Evolutionary conservation across 2,888 invertebrate species (phyloP), one percentile per base, ranked within the genome.

Genomic region (Hypselothyrea guttata): DNA sequence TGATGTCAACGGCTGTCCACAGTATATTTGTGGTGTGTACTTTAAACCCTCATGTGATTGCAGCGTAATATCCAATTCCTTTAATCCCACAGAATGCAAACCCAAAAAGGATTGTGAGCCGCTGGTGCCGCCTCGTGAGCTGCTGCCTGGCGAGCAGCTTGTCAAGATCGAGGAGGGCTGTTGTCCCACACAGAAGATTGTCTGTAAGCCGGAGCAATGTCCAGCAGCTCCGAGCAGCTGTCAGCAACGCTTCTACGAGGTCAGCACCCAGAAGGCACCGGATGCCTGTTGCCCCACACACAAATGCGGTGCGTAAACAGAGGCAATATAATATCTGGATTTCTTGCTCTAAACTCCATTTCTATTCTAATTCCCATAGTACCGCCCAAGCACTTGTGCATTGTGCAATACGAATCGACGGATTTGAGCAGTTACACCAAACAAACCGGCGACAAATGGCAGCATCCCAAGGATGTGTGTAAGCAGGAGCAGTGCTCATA

Each of bases 1-100:
- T 0, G 92, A 92, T 27, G 64, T 92, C 0, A 91, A 93, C 72
- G 94, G 93, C 4, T 96, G 96, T 88, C 92, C 92, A 28, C 93
- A 94, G 73, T 95, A 93, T 67, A 92, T 94, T 61, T 96, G 96
- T 82, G 93, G 94, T 94, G 86, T 88, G 91, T 79, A 30, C 11
- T 22, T 0, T 18, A n/a, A n/a, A n/a, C n/a, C n/a, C n/a, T 13
- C 7, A 5, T 16, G n/a, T 45, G 11, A 18, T 16, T n/a, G 11
- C 7, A 18, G 8, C 16, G 4, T 13, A 40, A 3, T 13, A n/a
- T 8, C 11, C n/a, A 18, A 0, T 12, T 22, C 16, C 5, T n/a
- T 13, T 40, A 7, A 15, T 16, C 5, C 0, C n/a, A 0, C 71
- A 94, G 95, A 94, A 90, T 96, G 96, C 84, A 93, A 93, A 83